Evolutionary conservation across 2,113 vertebrate genomes (phyloP).

Genomic region (Progne subis): DNA sequence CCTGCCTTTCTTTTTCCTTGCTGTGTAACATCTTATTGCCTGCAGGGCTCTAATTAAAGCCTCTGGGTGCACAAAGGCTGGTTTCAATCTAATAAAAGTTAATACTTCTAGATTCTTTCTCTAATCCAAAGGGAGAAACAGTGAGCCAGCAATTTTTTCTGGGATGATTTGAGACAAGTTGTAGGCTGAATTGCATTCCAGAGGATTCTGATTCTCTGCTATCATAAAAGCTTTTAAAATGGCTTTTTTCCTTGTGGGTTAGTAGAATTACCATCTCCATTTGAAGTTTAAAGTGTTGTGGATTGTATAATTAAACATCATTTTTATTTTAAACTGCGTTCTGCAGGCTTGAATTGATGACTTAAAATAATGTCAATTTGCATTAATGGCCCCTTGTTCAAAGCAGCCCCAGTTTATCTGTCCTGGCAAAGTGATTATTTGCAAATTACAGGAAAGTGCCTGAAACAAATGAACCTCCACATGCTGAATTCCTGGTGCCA

Average conservation of each 20-base stretch:
- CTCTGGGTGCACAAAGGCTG: background rate
- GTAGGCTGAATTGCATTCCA: background rate
- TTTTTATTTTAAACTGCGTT: background rate
- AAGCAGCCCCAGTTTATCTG: background rate
- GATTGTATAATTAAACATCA: background rate
- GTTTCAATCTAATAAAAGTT: background rate
- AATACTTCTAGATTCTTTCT: background rate
- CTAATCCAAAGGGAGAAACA: background rate
- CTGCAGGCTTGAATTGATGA: background rate
- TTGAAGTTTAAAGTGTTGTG: background rate
- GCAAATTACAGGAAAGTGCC: background rate
- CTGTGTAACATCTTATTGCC: background rate
- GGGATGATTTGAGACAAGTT: background rate
- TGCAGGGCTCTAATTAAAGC: background rate
- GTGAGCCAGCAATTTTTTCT: background rate
- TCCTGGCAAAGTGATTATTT: background rate
- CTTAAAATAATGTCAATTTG: background rate
- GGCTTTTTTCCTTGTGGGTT: background rate
- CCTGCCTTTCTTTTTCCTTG: background rate
- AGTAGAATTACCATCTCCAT: background rate
- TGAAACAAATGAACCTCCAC: background rate
- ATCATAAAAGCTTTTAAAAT: background rate
- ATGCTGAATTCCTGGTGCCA: background rate
- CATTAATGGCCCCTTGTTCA: background rate
- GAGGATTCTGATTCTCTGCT: background rate